Percentiles rank a stretch among this genome's conserved stretches.
phyloP scores from a whole-genome alignment of 1,140 invertebrate species.

The Listronotus bonariensis region DNA sequence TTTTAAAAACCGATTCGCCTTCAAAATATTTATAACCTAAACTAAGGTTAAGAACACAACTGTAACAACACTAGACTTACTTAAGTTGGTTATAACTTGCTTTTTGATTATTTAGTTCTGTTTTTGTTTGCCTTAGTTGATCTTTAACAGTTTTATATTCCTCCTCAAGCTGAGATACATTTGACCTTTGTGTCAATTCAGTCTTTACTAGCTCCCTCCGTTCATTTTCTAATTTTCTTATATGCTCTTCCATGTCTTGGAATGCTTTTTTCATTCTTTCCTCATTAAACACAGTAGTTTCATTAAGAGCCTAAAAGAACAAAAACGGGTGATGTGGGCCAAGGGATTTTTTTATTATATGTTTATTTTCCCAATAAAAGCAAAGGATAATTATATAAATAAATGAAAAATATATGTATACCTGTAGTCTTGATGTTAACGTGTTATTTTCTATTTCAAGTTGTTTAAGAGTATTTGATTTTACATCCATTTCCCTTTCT shows the following conservation, averaged over 20 bases:
- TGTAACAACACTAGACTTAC: constrained; percentile 41
- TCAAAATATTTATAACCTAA: not conserved
- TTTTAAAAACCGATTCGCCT: not conserved
- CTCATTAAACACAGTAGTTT: constrained; percentile 28
- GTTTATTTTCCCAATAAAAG: too few relatives aligned
- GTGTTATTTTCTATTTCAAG: constrained; percentile 62
- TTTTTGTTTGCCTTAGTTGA: constrained; percentile 43
- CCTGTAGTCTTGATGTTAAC: constrained; percentile 60
- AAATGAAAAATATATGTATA: too few relatives aligned
- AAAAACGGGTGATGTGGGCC: too few relatives aligned
- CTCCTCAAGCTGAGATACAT: constrained; percentile 50
- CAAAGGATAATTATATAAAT: too few relatives aligned
- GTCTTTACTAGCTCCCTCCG: constrained; percentile 46
- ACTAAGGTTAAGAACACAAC: not conserved
- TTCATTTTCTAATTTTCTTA: constrained; percentile 50
- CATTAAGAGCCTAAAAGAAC: constrained; percentile 3
- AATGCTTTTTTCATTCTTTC: constrained; percentile 42
- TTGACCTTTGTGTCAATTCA: constrained; percentile 46
- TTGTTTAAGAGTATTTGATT: constrained; percentile 59
- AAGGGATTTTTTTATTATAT: too few relatives aligned
- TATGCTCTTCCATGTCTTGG: constrained; percentile 48
- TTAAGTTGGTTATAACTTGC: constrained; percentile 51
- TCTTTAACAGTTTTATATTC: constrained; percentile 46
- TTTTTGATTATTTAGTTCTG: constrained; percentile 48
- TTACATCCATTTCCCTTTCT: constrained; percentile 61